A percentile compares a stretch with the other conserved stretches of the same genome.
Evolutionary conservation across 2,113 vertebrate species (phyloP).

Genomic region (Smithornis capensis): DNA sequence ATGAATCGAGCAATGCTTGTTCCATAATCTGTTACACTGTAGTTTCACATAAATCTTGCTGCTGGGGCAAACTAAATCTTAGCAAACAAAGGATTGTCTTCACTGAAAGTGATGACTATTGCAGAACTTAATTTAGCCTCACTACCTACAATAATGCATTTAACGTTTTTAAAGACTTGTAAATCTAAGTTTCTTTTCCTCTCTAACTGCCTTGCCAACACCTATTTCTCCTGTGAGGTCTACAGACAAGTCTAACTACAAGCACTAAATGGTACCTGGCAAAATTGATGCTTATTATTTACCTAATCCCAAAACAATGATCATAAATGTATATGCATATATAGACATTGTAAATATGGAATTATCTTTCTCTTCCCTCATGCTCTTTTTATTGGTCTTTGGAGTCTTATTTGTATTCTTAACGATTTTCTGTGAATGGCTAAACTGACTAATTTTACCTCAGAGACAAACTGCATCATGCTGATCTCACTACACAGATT

Average conservation of each 20-base stretch:
- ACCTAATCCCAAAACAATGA: not conserved
- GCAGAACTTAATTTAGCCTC: not conserved
- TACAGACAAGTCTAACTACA: not conserved
- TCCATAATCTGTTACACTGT: not conserved
- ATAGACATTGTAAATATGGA: not conserved
- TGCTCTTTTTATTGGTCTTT: constrained; percentile 39
- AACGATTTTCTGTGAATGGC: not conserved
- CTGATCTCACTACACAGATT: not conserved
- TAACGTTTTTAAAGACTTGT: not conserved
- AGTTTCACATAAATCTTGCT: not conserved
- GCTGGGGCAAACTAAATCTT: not conserved
- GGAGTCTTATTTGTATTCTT: constrained; percentile 19
- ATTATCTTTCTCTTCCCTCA: not conserved
- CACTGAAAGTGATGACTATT: not conserved
- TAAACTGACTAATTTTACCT: constrained; percentile 4
- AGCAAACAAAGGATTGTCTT: not conserved
- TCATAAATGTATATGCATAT: not conserved
- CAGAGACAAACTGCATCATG: not conserved
- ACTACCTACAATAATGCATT: not conserved
- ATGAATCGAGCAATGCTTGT: not conserved
- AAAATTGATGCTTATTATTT: constrained; percentile 8
- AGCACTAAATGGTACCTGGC: not conserved
- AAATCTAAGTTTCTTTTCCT: not conserved
- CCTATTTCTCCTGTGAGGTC: not conserved
- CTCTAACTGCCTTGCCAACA: not conserved